phyloP scores from a whole-genome alignment of 2,888 invertebrate genomes.

The Leptarthrus brevirostris region DNA sequence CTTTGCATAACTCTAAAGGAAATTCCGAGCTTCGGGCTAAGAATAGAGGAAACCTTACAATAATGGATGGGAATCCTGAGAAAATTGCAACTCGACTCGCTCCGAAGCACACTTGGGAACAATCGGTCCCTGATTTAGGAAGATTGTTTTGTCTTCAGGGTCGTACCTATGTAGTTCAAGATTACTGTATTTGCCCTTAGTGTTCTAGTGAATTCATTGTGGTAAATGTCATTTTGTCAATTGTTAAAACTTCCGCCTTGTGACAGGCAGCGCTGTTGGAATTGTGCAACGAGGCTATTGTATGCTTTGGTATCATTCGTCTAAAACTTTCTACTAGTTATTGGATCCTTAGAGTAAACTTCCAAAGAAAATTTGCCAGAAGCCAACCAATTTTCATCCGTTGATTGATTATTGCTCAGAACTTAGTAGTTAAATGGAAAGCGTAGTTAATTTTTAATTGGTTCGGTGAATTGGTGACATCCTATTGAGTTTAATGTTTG shows the following conservation, averaged over 20 bases:
- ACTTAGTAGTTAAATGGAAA: not conserved
- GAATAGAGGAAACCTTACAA: not conserved
- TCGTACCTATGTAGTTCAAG: not conserved
- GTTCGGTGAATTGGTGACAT: not conserved
- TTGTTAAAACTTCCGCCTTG: conserved; percentile 41
- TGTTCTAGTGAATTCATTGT: conserved; percentile 36
- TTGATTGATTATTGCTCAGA: conserved; percentile 20
- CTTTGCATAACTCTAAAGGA: conserved; percentile 32
- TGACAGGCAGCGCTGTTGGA: conserved; percentile 11
- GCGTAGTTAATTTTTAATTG: not conserved
- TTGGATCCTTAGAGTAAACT: not conserved
- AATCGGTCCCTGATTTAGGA: conserved; percentile 37
- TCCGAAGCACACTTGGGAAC: conserved; percentile 29
- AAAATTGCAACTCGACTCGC: conserved; percentile 31
- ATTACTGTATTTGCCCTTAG: conserved; percentile 4
- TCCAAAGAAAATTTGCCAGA: conserved; percentile 7
- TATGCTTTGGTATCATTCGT: not conserved
- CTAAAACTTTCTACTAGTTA: not conserved
- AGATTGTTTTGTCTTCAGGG: conserved; percentile 41
- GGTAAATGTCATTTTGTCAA: conserved; percentile 43
- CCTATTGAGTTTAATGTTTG: no score
- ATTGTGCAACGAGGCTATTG: conserved; percentile 28
- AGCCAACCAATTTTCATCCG: not conserved
- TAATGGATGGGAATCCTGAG: conserved; percentile 12
- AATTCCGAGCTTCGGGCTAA: not conserved